These are phyloP conservation scores for Chauna torquata DNA, from an alignment of 2,113 vertebrate species.

Conservation along the genomic window DNA sequence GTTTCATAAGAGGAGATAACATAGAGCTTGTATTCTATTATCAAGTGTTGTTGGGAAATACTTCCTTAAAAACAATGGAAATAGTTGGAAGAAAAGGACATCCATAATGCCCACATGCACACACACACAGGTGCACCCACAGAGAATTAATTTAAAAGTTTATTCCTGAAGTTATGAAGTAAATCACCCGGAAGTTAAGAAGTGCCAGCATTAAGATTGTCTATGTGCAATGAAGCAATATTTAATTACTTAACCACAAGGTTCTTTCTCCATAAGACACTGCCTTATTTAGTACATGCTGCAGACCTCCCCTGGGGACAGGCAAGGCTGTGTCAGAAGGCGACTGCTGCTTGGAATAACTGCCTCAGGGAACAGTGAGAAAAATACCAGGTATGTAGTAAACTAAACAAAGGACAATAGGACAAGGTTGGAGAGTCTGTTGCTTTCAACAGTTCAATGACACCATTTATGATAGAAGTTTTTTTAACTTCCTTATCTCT, in stretches of 20 bases:
- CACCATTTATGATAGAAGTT: neutral
- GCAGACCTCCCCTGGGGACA: neutral
- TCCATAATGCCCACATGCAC: rapidly evolving
- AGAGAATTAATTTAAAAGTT: neutral
- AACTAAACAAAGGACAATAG: neutral
- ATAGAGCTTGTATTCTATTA: neutral
- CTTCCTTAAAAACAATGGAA: neutral
- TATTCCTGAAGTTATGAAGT: neutral
- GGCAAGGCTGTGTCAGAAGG: neutral
- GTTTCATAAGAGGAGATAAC: neutral
- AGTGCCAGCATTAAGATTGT: neutral
- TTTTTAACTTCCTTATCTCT: neutral
- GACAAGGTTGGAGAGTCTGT: neutral
- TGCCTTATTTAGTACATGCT: neutral
- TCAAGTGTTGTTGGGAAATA: neutral
- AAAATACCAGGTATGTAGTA: neutral
- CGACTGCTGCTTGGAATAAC: neutral
- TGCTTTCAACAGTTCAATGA: neutral
- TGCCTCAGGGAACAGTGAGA: neutral
- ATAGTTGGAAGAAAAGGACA: neutral
- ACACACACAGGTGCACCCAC: neutral
- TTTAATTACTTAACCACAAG: neutral
- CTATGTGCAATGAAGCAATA: neutral
- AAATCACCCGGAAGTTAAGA: neutral
- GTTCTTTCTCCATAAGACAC: neutral